Evolutionary conservation across 2,797 vertebrate genomes (phyloP).

Genomic region (Paratrypauchen microcephalus): DNA sequence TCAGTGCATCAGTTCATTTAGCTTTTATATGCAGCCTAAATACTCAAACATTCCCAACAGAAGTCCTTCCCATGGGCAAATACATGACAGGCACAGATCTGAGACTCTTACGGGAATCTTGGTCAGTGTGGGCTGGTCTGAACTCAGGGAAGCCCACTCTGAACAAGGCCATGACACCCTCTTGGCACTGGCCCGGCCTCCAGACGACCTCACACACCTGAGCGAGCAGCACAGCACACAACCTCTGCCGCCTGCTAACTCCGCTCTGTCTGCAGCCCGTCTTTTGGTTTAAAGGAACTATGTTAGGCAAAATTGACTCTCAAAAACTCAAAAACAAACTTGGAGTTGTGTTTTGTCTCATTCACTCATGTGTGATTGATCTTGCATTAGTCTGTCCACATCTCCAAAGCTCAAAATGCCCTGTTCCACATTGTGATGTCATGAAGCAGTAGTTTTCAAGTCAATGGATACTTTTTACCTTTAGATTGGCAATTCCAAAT

Average conservation of each 20-base stretch:
- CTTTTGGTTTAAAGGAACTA: constrained; percentile 31
- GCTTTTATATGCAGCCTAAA: background rate
- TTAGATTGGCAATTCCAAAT: too few relatives aligned
- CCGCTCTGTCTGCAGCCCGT: constrained; percentile 62
- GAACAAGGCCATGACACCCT: constrained; percentile 55
- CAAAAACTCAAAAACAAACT: too few relatives aligned
- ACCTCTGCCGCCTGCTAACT: constrained; percentile 58
- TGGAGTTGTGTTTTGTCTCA: too few relatives aligned
- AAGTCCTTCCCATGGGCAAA: background rate
- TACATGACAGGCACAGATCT: constrained; percentile 7
- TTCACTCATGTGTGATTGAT: too few relatives aligned
- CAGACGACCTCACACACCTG: constrained; percentile 63
- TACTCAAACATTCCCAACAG: background rate
- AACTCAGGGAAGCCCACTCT: constrained; percentile 38
- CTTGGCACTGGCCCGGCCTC: constrained; percentile 58
- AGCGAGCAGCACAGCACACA: constrained; percentile 56
- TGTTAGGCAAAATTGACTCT: too few relatives aligned
- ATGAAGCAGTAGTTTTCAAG: too few relatives aligned
- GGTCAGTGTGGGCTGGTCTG: constrained; percentile 8
- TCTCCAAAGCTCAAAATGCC: too few relatives aligned
- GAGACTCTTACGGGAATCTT: constrained; percentile 27
- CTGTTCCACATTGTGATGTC: too few relatives aligned
- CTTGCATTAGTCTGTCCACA: too few relatives aligned
- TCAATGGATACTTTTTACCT: too few relatives aligned
- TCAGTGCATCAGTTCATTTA: too few relatives aligned